Evolutionary conservation across 2,888 invertebrate genomes (phyloP).

Genomic region (Escarpia spicata): DNA sequence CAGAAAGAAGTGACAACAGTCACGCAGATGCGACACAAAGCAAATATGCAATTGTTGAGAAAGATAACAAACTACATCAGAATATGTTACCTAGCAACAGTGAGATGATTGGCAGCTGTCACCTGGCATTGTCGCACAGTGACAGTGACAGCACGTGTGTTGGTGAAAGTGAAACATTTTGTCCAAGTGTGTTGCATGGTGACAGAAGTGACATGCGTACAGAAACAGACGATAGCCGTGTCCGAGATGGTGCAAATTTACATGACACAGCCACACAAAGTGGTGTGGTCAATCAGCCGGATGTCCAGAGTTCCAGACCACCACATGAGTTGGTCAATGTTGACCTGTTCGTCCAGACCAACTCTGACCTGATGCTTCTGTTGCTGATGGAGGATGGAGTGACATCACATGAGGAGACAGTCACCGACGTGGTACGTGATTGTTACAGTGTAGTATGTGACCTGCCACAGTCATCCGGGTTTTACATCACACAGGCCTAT

Average conservation of each 20-base stretch:
- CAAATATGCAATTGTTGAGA: not conserved
- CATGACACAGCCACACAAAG: not conserved
- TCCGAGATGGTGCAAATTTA: not conserved
- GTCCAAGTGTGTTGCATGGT: not conserved
- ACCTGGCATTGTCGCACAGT: not conserved
- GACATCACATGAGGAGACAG: not conserved
- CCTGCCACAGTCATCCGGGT: too few species aligned
- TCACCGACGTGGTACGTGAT: not conserved
- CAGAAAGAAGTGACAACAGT: not conserved
- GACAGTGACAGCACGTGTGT: not conserved
- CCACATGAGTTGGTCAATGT: not conserved
- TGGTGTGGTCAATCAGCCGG: not conserved
- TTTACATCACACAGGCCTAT: too few species aligned
- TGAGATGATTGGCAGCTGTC: not conserved
- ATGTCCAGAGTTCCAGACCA: not conserved
- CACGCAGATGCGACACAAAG: not conserved
- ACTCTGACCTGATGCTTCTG: not conserved
- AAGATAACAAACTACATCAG: not conserved
- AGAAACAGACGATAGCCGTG: not conserved
- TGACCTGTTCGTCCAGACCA: not conserved
- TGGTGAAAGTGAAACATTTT: not conserved
- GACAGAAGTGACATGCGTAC: not conserved
- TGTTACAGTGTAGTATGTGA: not conserved
- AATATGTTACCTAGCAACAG: not conserved
- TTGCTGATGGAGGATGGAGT: not conserved